phyloP scores from a whole-genome alignment of 2,113 vertebrate species.

The Athene noctua region DNA sequence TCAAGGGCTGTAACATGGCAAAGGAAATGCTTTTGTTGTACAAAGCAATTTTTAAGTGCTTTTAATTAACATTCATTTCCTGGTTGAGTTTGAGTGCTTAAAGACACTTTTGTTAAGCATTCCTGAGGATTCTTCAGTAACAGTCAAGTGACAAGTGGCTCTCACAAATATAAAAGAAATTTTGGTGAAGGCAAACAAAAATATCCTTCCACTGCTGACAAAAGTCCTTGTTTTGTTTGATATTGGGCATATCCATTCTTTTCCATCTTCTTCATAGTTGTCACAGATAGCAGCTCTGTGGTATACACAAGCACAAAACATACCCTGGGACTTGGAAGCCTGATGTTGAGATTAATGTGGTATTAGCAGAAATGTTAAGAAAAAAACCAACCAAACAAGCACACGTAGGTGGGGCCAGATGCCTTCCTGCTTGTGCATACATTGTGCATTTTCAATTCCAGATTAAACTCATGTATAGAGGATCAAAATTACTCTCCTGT shows the following conservation, averaged over 20 bases:
- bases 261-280: background rate
- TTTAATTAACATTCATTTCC: slow-evolving; percentile 57
- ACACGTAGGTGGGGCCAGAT: background rate
- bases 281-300: background rate
- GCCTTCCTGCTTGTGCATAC: background rate
- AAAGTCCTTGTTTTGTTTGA: background rate
- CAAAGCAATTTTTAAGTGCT: slow-evolving; percentile 31
- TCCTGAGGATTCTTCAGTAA: slow-evolving; percentile 31
- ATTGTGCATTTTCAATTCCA: background rate
- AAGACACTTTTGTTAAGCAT: slow-evolving; percentile 39
- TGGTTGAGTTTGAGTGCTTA: slow-evolving; percentile 29
- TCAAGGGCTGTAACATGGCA: background rate
- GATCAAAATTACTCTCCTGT: background rate
- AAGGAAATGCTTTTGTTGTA: slow-evolving; percentile 36
- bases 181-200: background rate
- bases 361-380: background rate
- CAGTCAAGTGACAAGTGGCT: slow-evolving; percentile 15
- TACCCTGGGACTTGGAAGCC: background rate
- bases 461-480: background rate
- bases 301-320: background rate
- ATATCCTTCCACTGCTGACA: background rate
- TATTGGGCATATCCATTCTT: background rate
- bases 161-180: background rate
- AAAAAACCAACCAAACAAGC: background rate
- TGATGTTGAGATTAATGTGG: background rate